Percentiles rank a stretch among this genome's conserved stretches.
These are phyloP conservation scores for Cyrtorhinus lividipennis DNA, from an alignment of 1,140 invertebrate species.

Conservation along the genomic window DNA sequence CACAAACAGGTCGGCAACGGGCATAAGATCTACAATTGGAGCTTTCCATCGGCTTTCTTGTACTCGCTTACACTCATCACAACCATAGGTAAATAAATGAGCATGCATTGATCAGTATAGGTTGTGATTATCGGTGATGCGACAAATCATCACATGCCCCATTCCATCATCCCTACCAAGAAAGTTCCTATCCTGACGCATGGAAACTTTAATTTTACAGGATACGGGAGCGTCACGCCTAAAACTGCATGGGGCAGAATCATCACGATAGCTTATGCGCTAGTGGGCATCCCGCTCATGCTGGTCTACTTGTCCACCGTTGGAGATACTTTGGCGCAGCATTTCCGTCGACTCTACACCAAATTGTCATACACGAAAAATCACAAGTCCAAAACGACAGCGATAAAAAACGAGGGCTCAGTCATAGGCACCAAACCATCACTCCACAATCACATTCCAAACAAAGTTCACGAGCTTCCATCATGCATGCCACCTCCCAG, in stretches of 20 bases:
- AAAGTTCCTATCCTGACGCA: background rate
- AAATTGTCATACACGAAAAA: conserved; percentile 18
- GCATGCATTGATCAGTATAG: conserved; percentile 14
- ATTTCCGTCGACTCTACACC: conserved; percentile 31
- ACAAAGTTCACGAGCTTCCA: conserved; percentile 18
- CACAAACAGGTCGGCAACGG: conserved; percentile 27
- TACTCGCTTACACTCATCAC: conserved; percentile 93
- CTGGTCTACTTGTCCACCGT: conserved; percentile 75
- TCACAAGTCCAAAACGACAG: conserved; percentile 14
- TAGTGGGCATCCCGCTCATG: conserved; percentile 80
- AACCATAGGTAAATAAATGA: conserved; percentile 68
- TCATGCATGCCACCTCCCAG: conserved; percentile 12
- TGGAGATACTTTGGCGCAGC: conserved; percentile 49
- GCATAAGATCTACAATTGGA: conserved; percentile 55
- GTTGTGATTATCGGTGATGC: background rate
- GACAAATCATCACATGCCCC: too few species aligned
- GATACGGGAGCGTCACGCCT: conserved; percentile 83
- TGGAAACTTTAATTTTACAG: too few species aligned
- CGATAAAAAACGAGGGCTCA: conserved; percentile 13
- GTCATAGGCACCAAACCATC: conserved; percentile 16
- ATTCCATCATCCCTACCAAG: too few species aligned
- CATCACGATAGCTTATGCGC: conserved; percentile 76
- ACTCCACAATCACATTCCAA: conserved; percentile 22
- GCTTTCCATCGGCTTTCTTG: conserved; percentile 78
- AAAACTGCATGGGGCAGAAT: conserved; percentile 69